phyloP scores from a whole-genome alignment of 2,113 vertebrate species.

The Eretmochelys imbricata region DNA sequence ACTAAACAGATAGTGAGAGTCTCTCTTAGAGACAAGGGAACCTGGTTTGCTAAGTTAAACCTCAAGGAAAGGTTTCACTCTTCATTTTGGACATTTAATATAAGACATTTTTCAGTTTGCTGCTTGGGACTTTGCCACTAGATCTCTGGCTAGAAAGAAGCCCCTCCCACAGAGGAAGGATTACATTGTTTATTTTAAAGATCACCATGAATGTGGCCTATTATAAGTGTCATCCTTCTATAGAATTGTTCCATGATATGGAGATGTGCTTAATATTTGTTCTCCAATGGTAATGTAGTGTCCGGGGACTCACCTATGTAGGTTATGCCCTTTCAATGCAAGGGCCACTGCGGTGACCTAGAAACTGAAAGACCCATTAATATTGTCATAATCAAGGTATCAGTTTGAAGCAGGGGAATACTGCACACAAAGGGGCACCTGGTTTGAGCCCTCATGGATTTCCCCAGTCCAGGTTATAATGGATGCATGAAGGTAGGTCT shows the following conservation, averaged over 20 bases:
- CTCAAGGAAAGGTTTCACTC: background rate
- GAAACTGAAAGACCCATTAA: background rate
- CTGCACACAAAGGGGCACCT: too few relatives aligned
- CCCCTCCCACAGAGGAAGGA: background rate
- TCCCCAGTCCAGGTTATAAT: background rate
- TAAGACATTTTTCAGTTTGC: background rate
- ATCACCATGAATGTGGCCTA: background rate
- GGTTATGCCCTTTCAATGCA: background rate
- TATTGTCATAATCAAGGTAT: background rate
- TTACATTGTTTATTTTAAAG: background rate
- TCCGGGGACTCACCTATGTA: background rate
- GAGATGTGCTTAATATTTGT: background rate
- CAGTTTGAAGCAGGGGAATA: too few relatives aligned
- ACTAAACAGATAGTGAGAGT: background rate
- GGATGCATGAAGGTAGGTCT: too few relatives aligned
- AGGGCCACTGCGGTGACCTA: background rate
- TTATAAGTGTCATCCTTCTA: background rate
- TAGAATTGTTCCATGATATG: background rate
- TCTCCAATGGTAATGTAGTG: background rate
- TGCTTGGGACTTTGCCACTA: background rate
- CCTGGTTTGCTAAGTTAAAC: background rate
- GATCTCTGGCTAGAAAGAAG: background rate
- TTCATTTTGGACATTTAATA: background rate
- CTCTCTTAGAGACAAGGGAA: background rate
- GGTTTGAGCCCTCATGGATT: too few relatives aligned